Percentiles rank a stretch among this genome's conserved stretches.
phyloP scores from a whole-genome alignment of 2,113 vertebrate species.

The Anolis carolinensis region DNA sequence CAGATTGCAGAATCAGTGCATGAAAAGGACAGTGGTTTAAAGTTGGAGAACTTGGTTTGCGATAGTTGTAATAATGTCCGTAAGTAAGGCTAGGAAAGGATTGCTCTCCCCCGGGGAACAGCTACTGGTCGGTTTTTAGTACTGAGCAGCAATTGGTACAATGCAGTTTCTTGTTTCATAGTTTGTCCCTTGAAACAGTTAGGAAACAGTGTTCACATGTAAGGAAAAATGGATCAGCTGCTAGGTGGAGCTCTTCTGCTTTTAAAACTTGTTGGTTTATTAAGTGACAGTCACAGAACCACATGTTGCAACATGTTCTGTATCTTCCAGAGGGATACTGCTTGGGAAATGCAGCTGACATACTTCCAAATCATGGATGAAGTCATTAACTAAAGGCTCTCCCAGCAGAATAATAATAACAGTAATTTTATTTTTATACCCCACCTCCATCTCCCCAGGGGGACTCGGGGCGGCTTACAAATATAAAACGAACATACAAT shows the following conservation, averaged over 20 bases:
- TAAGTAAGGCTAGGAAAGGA: too few relatives aligned
- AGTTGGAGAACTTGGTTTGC: background rate
- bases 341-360: background rate
- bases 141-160: too few relatives aligned
- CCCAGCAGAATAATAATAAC: background rate
- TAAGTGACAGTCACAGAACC: background rate
- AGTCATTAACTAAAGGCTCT: background rate
- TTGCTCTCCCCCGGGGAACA: too few relatives aligned
- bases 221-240: background rate
- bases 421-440: too few relatives aligned
- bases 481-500: too few relatives aligned
- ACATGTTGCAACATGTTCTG: background rate
- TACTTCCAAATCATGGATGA: background rate
- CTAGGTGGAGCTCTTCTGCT: background rate
- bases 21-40: background rate
- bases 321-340: background rate
- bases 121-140: too few relatives aligned
- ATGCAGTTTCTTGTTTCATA: too few relatives aligned
- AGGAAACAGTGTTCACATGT: background rate
- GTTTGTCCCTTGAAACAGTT: too few relatives aligned
- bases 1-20: background rate
- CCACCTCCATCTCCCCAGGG: too few relatives aligned
- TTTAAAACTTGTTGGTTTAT: background rate
- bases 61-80: too few relatives aligned
- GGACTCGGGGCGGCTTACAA: too few relatives aligned